phyloP scores from a whole-genome alignment of 2,888 invertebrate genomes.

The Lasioglossum calceatum region DNA sequence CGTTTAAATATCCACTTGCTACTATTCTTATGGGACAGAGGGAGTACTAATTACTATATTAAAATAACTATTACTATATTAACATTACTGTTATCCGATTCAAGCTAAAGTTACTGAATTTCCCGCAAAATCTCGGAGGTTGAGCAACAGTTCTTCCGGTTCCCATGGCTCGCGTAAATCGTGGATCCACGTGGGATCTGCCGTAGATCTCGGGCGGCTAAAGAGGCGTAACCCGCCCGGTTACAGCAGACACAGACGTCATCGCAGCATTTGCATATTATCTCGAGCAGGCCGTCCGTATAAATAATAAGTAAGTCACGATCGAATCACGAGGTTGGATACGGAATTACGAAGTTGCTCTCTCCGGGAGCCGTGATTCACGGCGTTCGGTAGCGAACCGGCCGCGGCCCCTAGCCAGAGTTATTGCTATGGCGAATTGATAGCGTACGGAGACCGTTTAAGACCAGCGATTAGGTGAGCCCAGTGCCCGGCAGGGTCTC shows the following conservation, averaged over 20 bases:
- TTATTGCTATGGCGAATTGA: slow-evolving; percentile 16
- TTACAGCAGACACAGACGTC: slow-evolving; percentile 24
- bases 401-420: neutral
- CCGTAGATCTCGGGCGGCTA: neutral
- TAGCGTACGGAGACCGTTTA: slow-evolving; percentile 9
- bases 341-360: slow-evolving; percentile 32
- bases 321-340: slow-evolving; percentile 12
- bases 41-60: too few relatives aligned
- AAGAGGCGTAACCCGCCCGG: neutral
- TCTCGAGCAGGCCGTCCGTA: slow-evolving; percentile 6
- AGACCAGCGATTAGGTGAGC: neutral
- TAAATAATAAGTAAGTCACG: slow-evolving; percentile 49
- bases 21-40: too few relatives aligned
- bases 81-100: too few relatives aligned
- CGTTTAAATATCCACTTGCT: too few relatives aligned
- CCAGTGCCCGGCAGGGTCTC: neutral
- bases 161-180: neutral
- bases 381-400: slow-evolving; percentile 15
- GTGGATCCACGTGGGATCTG: neutral
- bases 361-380: slow-evolving; percentile 28
- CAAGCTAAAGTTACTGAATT: neutral
- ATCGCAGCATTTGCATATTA: slow-evolving; percentile 40
- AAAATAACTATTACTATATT: too few relatives aligned
- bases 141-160: neutral
- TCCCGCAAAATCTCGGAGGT: neutral